phyloP scores from a whole-genome alignment of 2,113 vertebrate species.

The Mirounga angustirostris region DNA sequence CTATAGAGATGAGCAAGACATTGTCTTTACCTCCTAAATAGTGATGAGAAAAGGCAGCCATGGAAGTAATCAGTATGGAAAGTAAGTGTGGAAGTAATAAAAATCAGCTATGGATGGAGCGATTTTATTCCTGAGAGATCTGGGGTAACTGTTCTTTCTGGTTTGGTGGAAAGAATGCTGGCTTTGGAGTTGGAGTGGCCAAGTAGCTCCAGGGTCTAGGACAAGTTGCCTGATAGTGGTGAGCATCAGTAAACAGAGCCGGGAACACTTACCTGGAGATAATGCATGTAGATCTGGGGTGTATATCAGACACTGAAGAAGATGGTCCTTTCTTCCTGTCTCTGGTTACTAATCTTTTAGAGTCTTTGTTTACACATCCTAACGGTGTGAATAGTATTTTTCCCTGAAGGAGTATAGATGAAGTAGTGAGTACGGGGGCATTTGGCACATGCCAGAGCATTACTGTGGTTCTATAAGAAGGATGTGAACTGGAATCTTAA shows the following conservation, averaged over 20 bases:
- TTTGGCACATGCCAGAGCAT: neutral
- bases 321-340: neutral
- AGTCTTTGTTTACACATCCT: neutral
- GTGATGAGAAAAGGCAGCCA: neutral
- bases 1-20: neutral
- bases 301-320: neutral
- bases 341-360: neutral
- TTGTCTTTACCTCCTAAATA: neutral
- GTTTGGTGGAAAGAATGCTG: neutral
- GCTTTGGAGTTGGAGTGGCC: neutral
- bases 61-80: neutral
- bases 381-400: neutral
- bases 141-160: neutral
- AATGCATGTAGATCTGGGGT: accelerated
- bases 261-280: neutral
- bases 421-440: neutral
- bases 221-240: neutral
- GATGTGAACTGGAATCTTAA: neutral
- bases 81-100: neutral
- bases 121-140: neutral
- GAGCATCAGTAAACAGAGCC: neutral
- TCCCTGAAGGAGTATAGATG: neutral
- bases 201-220: neutral
- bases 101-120: neutral
- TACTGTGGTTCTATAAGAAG: neutral